Percentiles rank a stretch among this genome's conserved stretches.
phyloP scores from a whole-genome alignment of 2,888 invertebrate species.

The Anoncus sp. region DNA sequence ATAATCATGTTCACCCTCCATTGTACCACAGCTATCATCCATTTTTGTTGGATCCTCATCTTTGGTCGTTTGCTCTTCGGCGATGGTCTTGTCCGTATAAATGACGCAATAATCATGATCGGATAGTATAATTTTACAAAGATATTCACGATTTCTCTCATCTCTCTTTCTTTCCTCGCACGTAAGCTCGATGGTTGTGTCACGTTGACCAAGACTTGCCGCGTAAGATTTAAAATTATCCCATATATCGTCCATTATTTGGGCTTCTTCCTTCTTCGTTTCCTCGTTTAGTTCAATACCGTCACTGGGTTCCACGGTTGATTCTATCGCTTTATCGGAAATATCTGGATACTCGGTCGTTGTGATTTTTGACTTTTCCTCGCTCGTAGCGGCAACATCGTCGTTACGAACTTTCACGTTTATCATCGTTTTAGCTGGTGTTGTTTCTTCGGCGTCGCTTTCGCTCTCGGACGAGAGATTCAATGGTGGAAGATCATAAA shows the following conservation, averaged over 20 bases:
- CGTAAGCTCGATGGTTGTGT: constrained; percentile 58
- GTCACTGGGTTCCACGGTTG: no score
- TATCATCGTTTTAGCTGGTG: constrained; percentile 56
- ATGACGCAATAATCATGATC: constrained; percentile 91
- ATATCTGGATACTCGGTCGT: no score
- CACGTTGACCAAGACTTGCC: constrained; percentile 87
- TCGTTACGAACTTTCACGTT: constrained; percentile 51
- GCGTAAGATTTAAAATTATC: constrained; percentile 91
- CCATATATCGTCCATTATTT: constrained; percentile 89
- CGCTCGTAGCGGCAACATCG: constrained; percentile 69
- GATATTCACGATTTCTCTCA: constrained; percentile 70
- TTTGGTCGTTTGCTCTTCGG: constrained; percentile 58
- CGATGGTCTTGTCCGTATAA: constrained; percentile 69
- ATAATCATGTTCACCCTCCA: constrained; percentile 65
- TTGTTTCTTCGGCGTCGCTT: constrained; percentile 86
- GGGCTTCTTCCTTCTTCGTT: constrained; percentile 85
- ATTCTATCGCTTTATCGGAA: no score
- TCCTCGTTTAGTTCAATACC: constrained; percentile 55
- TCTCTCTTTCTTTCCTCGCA: constrained; percentile 67
- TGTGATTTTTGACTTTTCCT: constrained; percentile 58
- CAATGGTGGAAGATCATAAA: constrained; percentile 90
- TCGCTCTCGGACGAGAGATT: constrained; percentile 93
- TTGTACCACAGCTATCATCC: constrained; percentile 79
- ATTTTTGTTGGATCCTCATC: constrained; percentile 67
- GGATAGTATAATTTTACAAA: constrained; percentile 80